Percentiles rank a stretch among this genome's conserved stretches.
These are phyloP conservation scores for Diacarnus erythraeanus DNA, from an alignment of 37 sponge, comb jelly and placozoan species.

Conservation along the genomic window DNA sequence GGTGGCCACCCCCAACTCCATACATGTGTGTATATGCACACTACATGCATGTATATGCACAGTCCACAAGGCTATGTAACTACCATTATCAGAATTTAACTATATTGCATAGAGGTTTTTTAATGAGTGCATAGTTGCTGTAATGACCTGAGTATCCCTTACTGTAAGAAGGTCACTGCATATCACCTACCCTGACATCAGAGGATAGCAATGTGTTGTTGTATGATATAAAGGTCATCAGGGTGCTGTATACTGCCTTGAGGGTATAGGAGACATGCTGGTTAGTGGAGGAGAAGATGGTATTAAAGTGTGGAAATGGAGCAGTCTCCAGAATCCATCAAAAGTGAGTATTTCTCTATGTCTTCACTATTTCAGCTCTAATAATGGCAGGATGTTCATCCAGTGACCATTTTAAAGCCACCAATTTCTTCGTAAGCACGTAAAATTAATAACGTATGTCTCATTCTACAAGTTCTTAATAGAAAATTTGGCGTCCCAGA, in stretches of 20 bases:
- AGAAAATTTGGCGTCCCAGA: conserved; percentile 27
- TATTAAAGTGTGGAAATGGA: conserved; percentile 58
- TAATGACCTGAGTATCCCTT: too few relatives aligned
- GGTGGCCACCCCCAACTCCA: too few relatives aligned
- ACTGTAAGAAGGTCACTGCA: too few relatives aligned
- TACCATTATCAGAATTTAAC: too few relatives aligned
- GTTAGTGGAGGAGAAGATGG: conserved; percentile 53
- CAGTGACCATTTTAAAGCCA: background rate
- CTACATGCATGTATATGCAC: too few relatives aligned
- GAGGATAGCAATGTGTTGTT: background rate
- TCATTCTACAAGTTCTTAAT: background rate
- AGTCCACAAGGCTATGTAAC: too few relatives aligned
- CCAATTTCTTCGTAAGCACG: background rate
- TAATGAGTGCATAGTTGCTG: too few relatives aligned
- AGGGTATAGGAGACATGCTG: conserved; percentile 20
- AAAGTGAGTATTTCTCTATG: background rate
- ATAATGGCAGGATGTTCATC: background rate
- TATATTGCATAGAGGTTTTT: too few relatives aligned
- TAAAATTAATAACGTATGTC: background rate
- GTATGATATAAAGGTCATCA: background rate
- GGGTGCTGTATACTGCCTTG: conserved; percentile 12
- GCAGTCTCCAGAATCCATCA: conserved; percentile 17
- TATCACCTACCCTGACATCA: too few relatives aligned
- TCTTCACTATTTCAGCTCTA: background rate
- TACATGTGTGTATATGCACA: too few relatives aligned